A percentile compares a stretch with the other conserved stretches of the same genome.
Evolutionary conservation across 92 coral and sea anemone genomes (phyloP).

Genomic region (Paragorgia papillata): DNA sequence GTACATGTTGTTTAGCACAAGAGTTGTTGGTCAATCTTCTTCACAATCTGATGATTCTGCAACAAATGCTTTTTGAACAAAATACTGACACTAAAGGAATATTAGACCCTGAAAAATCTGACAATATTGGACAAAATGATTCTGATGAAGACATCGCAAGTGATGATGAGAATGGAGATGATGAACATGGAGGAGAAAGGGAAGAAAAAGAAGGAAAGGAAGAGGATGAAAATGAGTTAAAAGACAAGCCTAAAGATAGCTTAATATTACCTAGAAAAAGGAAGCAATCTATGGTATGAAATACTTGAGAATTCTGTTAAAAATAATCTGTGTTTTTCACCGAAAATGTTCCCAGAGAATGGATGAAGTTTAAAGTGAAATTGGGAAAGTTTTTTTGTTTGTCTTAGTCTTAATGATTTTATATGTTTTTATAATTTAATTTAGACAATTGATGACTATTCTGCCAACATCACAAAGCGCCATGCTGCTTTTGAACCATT

Average conservation of each 20-base stretch:
- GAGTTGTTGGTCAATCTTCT: conserved; percentile 65
- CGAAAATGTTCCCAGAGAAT: background rate
- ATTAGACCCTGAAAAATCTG: conserved; percentile 50
- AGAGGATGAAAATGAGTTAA: background rate
- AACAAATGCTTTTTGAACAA: conserved; percentile 76
- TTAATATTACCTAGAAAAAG: conserved; percentile 70
- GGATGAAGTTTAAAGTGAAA: too few species aligned
- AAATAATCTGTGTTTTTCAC: background rate
- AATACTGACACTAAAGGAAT: conserved; percentile 74
- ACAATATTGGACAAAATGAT: conserved; percentile 39
- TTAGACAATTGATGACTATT: conserved; percentile 68
- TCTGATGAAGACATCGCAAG: conserved; percentile 86
- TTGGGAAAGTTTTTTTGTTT: too few species aligned
- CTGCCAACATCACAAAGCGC: conserved; percentile 74
- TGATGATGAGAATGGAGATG: conserved; percentile 69
- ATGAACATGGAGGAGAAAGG: conserved; percentile 49
- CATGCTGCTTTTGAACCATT: conserved; percentile 77
- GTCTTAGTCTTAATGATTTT: too few species aligned
- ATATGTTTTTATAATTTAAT: background rate
- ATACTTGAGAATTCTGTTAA: background rate
- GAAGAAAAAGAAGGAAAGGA: conserved; percentile 17
- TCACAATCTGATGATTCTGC: conserved; percentile 68
- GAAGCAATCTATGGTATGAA: conserved; percentile 71
- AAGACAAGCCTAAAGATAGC: background rate
- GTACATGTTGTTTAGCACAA: conserved; percentile 53